phyloP scores from a whole-genome alignment of 2,797 vertebrate genomes.

The Lacerta viridis region DNA sequence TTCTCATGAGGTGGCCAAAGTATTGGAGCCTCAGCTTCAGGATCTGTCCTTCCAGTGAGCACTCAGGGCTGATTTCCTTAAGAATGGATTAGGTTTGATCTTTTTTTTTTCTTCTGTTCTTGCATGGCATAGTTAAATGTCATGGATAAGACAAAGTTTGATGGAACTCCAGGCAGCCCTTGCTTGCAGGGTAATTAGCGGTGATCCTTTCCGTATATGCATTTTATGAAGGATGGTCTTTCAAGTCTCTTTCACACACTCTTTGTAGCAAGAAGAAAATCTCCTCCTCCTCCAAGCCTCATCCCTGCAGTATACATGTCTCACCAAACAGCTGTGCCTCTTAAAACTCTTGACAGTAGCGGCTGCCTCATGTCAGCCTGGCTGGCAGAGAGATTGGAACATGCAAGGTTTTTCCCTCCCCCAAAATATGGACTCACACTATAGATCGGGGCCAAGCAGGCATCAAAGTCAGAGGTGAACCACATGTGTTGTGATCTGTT shows the following conservation, averaged over 20 bases:
- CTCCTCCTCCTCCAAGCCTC: background rate
- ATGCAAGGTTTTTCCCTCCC: background rate
- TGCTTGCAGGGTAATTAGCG: conserved; percentile 23
- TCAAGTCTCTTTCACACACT: conserved; percentile 1
- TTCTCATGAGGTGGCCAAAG: no score
- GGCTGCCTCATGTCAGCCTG: conserved; percentile 12
- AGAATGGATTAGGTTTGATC: no score
- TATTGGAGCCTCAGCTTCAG: no score
- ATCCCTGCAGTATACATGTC: background rate
- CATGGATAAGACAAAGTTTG: background rate
- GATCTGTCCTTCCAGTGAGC: no score
- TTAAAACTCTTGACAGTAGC: conserved; percentile 2
- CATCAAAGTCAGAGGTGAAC: background rate
- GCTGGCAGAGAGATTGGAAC: conserved; percentile 10
- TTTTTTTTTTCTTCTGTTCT: background rate
- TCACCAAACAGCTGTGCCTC: conserved; percentile 7
- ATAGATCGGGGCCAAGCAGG: background rate
- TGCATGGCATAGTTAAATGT: background rate
- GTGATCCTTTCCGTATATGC: conserved; percentile 1
- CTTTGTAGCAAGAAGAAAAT: conserved; percentile 3
- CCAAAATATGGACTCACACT: background rate
- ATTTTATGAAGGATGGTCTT: background rate
- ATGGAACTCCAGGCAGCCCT: background rate
- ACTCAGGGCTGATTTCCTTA: no score
- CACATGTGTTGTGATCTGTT: no score